A percentile compares a stretch with the other conserved stretches of the same genome.
Evolutionary conservation across 2,888 invertebrate species (phyloP).

Genomic region (Aethes cnicana): DNA sequence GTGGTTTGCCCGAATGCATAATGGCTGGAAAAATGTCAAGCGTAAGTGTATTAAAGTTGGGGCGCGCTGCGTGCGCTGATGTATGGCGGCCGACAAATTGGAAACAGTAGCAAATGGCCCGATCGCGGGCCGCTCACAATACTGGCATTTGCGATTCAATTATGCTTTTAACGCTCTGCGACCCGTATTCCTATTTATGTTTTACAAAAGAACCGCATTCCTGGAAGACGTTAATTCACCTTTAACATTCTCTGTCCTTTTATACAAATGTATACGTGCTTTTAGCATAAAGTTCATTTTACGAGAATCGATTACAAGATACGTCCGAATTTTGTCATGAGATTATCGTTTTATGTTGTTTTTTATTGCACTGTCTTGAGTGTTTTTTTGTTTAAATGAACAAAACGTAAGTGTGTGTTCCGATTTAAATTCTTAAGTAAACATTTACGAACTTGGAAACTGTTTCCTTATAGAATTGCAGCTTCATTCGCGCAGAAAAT

Average conservation of each 20-base stretch:
- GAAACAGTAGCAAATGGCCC: conserved; percentile 74
- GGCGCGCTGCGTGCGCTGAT: conserved; percentile 66
- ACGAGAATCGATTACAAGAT: neutral
- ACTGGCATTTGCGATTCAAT: conserved; percentile 38
- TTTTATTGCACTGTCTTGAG: conserved; percentile 8
- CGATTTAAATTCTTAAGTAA: conserved; percentile 20
- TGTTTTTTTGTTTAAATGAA: conserved; percentile 8
- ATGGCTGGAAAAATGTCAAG: conserved; percentile 73
- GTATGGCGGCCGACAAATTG: conserved; percentile 73
- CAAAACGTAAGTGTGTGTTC: neutral
- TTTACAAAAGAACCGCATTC: conserved; percentile 2
- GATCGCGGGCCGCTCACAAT: conserved; percentile 59
- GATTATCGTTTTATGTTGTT: conserved; percentile 1
- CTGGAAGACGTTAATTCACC: no score
- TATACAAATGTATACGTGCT: no score
- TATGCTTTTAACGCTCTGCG: conserved; percentile 24
- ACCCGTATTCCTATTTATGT: conserved; percentile 7
- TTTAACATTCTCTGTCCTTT: no score
- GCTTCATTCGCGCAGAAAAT: conserved; percentile 74
- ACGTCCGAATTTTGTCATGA: neutral
- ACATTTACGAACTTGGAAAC: conserved; percentile 44
- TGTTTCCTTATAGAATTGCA: conserved; percentile 62
- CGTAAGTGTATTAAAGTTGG: conserved; percentile 75
- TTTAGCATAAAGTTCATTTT: no score
- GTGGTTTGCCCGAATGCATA: conserved; percentile 69